Conservation (phyloP, 2,797 vertebrate genomes). For the Heterohyrax brucei region DNA sequence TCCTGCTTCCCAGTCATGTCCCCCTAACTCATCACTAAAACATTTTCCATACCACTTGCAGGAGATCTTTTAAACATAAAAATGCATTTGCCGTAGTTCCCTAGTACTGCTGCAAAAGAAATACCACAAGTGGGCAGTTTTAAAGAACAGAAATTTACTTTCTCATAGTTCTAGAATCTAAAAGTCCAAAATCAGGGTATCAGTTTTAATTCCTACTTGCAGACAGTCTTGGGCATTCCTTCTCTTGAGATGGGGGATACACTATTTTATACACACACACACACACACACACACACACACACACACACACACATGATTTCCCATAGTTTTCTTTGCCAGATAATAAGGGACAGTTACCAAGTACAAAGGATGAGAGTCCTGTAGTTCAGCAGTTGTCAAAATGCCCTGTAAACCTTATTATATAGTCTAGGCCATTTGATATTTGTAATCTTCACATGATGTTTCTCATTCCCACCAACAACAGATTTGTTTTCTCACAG, state of each 20-base stretch:
- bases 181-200: background rate
- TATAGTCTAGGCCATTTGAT: too few species aligned
- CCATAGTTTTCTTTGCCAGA: too few species aligned
- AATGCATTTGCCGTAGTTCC: background rate
- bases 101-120: background rate
- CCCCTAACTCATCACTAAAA: background rate
- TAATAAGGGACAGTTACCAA: too few species aligned
- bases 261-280: too few species aligned
- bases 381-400: too few species aligned
- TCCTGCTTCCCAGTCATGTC: background rate
- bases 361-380: too few species aligned
- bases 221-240: background rate
- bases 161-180: background rate
- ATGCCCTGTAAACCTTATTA: too few species aligned
- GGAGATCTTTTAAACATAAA: background rate
- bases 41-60: background rate
- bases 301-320: too few species aligned
- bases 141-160: background rate
- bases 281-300: too few species aligned
- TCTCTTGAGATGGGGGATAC: background rate
- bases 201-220: background rate
- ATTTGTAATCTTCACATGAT: too few species aligned
- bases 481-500: background rate
- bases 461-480: background rate
- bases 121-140: background rate